Evolutionary conservation across 2,113 vertebrate genomes (phyloP), one percentile per base, ranked within the genome.

Genomic region (Clarias macrocephalus): DNA sequence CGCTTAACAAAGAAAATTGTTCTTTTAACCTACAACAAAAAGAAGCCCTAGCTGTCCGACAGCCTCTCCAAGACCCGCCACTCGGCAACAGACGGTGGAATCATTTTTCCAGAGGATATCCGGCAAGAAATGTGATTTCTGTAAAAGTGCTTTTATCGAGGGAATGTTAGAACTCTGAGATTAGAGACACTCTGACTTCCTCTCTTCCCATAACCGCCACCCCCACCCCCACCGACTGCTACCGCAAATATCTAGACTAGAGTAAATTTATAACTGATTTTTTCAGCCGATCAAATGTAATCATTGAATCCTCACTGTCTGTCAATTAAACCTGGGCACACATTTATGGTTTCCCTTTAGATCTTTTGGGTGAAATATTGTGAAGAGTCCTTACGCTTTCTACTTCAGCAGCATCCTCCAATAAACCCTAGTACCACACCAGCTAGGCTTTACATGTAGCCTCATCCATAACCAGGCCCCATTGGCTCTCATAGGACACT

Each of bases 211-310:
- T 52, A 42, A 21, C 82, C 75, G 21, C 76, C 28, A 87, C 42
- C 86, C 70, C 37, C 88, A 37, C 33, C 33, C 33, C 33, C 92
- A 85, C 19, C 82, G 84, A 87, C 89, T 89, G 87, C 94, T 93
- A 91, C 92, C 92, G 92, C 94, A 94, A 95, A 94, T 92, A 89
- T 90, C 91, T 90, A 90, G 94, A 92, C 91, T 89, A 89, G 92
- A 94, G 93, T 95, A 93, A 94, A 95, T 95, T 93, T 95, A 94
- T 94, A 96, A 94, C 94, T 93, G 95, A 92, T 93, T 94, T 95
- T 95, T 95, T 94, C 92, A 93, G 92, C 92, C 94, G 93, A 92
- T 94, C 95, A 93, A 93, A 93, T 87, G 77, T 92, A 94, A 94
- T 95, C 94, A 94, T 93, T 94, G 93, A 73, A 93, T 92, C 92